Conservation (phyloP, 2,797 vertebrate species). For the Amniataba percoides region DNA sequence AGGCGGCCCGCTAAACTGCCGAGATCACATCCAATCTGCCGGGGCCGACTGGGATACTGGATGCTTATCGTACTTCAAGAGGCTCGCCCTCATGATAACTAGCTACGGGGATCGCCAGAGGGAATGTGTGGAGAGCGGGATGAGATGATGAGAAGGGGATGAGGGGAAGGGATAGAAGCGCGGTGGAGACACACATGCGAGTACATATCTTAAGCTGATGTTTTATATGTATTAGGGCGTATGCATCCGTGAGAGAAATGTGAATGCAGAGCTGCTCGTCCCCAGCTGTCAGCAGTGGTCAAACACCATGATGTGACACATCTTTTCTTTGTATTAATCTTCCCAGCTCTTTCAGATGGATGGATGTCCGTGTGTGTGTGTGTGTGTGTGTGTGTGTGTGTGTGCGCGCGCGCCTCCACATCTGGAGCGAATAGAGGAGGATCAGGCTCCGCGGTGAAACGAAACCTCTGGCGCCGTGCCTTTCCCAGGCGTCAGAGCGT, state of each 20-base stretch:
- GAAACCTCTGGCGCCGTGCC: constrained; percentile 57
- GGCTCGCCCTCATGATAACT: constrained; percentile 67
- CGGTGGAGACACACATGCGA: constrained; percentile 20
- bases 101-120: constrained; percentile 62
- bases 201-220: constrained; percentile 44
- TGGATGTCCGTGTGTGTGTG: constrained; percentile 48
- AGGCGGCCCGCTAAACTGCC: constrained; percentile 56
- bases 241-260: constrained; percentile 53
- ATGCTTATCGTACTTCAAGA: constrained; percentile 72
- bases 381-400: constrained; percentile 25
- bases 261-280: constrained; percentile 39
- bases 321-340: constrained; percentile 64
- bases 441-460: constrained; percentile 66
- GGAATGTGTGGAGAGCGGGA: constrained; percentile 49
- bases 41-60: constrained; percentile 59
- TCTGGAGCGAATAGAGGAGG: constrained; percentile 72
- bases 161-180: constrained; percentile 49
- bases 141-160: constrained; percentile 56
- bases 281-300: constrained; percentile 41
- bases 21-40: constrained; percentile 73
- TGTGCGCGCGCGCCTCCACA: constrained; percentile 56
- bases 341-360: constrained; percentile 53
- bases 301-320: constrained; percentile 53
- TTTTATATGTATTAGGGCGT: constrained; percentile 60
- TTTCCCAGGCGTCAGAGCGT: constrained; percentile 57